These are phyloP conservation scores for Trilocha varians DNA, from an alignment of 2,888 invertebrate genomes.

Conservation along the genomic window DNA sequence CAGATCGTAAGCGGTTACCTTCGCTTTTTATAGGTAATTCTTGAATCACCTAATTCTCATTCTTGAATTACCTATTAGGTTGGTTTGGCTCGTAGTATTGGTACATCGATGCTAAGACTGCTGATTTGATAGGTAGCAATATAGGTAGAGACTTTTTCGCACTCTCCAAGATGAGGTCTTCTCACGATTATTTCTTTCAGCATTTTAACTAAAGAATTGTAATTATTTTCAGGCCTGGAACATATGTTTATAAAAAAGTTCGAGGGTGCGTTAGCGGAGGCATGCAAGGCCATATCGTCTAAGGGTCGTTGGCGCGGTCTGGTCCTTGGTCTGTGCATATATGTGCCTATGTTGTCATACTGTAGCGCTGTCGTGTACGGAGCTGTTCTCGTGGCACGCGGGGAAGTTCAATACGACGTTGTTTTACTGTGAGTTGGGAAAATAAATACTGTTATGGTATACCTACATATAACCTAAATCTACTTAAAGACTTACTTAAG, in stretches of 20 bases:
- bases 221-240: constrained; percentile 55
- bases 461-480: no score
- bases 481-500: no score
- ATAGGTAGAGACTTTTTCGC: no score
- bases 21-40: no score
- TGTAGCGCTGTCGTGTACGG: constrained; percentile 81
- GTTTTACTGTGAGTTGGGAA: constrained; percentile 79
- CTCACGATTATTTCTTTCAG: background rate
- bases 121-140: no score
- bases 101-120: no score
- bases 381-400: constrained; percentile 75
- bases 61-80: no score
- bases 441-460: no score
- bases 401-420: constrained; percentile 74
- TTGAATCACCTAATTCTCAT: no score
- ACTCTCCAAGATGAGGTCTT: no score
- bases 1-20: no score
- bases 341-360: constrained; percentile 80
- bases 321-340: constrained; percentile 79
- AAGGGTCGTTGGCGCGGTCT: constrained; percentile 78
- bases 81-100: no score
- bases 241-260: constrained; percentile 71
- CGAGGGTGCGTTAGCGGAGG: constrained; percentile 56
- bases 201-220: background rate
- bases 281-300: constrained; percentile 67